These are phyloP conservation scores for Cerceris ruficornis DNA, from an alignment of 2,888 invertebrate species.

Conservation along the genomic window DNA sequence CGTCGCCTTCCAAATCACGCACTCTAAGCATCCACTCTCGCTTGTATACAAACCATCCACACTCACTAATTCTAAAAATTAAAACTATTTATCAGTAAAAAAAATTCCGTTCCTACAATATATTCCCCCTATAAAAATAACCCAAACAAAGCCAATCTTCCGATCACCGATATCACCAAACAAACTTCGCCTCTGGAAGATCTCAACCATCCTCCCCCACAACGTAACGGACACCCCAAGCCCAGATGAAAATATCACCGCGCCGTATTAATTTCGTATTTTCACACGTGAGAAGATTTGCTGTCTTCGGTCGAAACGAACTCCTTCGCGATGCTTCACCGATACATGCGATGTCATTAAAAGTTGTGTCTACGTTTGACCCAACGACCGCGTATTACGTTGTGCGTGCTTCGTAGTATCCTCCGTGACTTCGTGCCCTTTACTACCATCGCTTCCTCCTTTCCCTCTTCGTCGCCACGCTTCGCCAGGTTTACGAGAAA, in stretches of 20 bases:
- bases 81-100: too few species aligned
- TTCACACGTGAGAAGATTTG: slow-evolving; percentile 36
- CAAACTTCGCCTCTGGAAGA: too few species aligned
- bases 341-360: slow-evolving; percentile 51
- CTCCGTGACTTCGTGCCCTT: slow-evolving; percentile 52
- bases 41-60: too few species aligned
- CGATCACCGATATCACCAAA: too few species aligned
- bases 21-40: too few species aligned
- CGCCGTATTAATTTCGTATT: slow-evolving; percentile 2
- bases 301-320: slow-evolving; percentile 26
- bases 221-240: too few species aligned
- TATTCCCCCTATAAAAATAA: too few species aligned
- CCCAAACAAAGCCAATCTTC: too few species aligned
- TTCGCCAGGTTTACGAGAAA: slow-evolving; percentile 55
- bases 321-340: background rate
- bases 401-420: slow-evolving; percentile 32
- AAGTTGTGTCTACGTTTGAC: slow-evolving; percentile 58
- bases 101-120: too few species aligned
- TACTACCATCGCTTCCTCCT: slow-evolving; percentile 36
- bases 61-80: too few species aligned
- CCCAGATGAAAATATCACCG: background rate
- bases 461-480: slow-evolving; percentile 40
- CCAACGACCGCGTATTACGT: slow-evolving; percentile 57
- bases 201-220: too few species aligned
- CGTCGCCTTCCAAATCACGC: too few species aligned